A percentile compares a stretch with the other conserved stretches of the same genome.
Conservation (phyloP, 1,140 invertebrate genomes). For the Brachionus rotundiformis region DNA sequence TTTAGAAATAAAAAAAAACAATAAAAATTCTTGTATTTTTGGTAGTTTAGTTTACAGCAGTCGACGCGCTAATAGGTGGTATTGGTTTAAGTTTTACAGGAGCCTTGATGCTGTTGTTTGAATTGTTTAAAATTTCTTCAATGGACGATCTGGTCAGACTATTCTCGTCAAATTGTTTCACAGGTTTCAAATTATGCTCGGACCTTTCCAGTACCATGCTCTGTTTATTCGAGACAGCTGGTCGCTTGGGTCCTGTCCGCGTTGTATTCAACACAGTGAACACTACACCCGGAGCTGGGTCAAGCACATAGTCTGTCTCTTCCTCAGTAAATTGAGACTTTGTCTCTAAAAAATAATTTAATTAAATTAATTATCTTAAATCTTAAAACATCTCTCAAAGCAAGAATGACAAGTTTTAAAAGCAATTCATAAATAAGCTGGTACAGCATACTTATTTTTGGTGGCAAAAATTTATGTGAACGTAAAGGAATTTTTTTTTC, state of each 20-base stretch:
- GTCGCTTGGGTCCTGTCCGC: slow-evolving; percentile 15
- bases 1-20: slow-evolving; percentile 22
- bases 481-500: slow-evolving; percentile 23
- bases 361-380: not conserved
- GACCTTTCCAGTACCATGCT: slow-evolving; percentile 10
- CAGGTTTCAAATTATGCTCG: not conserved
- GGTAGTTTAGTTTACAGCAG: slow-evolving; percentile 21
- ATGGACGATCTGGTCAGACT: slow-evolving; percentile 1
- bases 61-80: slow-evolving; percentile 18
- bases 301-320: slow-evolving; percentile 9
- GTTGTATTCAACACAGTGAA: slow-evolving; percentile 47
- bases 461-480: slow-evolving; percentile 7
- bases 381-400: not conserved
- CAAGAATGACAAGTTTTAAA: not conserved
- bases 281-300: slow-evolving; percentile 30
- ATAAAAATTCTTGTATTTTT: not conserved
- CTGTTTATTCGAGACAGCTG: slow-evolving; percentile 33
- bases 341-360: slow-evolving; percentile 3
- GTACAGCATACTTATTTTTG: slow-evolving; percentile 26
- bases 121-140: slow-evolving; percentile 35
- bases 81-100: slow-evolving; percentile 13
- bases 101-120: not conserved
- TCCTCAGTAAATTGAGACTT: slow-evolving; percentile 10
- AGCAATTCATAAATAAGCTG: not conserved
- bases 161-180: slow-evolving; percentile 8